Conservation (phyloP, 2,888 invertebrate genomes). For the Callosobruchus maculatus region DNA sequence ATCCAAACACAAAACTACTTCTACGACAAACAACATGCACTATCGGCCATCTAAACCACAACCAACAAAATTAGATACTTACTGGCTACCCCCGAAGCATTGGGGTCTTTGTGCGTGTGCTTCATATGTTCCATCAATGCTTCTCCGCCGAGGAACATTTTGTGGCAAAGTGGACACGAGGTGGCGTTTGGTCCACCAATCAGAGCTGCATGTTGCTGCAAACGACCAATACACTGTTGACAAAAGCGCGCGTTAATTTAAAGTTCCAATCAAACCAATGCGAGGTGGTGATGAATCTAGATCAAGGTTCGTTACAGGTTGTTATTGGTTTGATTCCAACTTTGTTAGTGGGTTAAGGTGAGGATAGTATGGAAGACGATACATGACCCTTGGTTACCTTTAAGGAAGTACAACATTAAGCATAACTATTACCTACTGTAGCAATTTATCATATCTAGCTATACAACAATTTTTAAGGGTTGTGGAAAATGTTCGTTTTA, state of each 20-base stretch:
- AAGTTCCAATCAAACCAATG: constrained; percentile 41
- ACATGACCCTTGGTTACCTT: neutral
- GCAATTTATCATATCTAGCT: too few species aligned
- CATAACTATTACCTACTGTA: too few species aligned
- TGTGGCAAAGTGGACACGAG: constrained; percentile 91
- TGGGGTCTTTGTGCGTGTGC: constrained; percentile 90
- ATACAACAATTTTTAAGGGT: too few species aligned
- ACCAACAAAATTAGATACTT: constrained; percentile 54
- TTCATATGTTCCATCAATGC: constrained; percentile 96
- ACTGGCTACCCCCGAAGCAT: constrained; percentile 85
- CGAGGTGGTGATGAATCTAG: constrained; percentile 18
- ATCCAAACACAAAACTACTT: neutral
- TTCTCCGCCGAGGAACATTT: constrained; percentile 89
- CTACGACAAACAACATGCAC: constrained; percentile 3
- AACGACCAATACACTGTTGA: constrained; percentile 91
- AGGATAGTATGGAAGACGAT: neutral
- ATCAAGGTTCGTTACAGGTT: constrained; percentile 5
- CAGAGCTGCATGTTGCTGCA: constrained; percentile 93
- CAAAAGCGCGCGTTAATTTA: constrained; percentile 43
- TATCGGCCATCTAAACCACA: neutral
- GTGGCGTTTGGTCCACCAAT: constrained; percentile 90
- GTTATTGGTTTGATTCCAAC: constrained; percentile 31
- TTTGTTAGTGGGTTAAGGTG: constrained; percentile 12
- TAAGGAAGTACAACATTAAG: neutral
- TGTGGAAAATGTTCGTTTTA: too few species aligned